Evolutionary conservation across 2,113 vertebrate genomes (phyloP), one percentile per base, ranked within the genome.

Genomic region (Microcebus lehilahytsara): DNA sequence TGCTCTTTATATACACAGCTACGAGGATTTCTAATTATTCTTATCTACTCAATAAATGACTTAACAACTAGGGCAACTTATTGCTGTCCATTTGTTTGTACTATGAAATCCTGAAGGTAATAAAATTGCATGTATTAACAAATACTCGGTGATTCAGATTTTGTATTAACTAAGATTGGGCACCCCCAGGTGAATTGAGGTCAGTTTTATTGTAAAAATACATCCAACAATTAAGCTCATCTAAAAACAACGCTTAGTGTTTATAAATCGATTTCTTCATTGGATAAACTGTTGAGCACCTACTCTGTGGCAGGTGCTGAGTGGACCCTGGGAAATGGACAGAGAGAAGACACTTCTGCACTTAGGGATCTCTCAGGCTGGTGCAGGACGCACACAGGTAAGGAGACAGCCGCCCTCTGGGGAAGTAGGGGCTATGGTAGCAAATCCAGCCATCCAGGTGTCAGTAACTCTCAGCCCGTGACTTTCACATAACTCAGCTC

Each of bases 1-100:
- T 77, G n/a, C 9, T 16, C 14, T 84, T 72, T 69, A 37, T 27
- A 32, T 49, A 58, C 25, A 53, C 62, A 95, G 66, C 11, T 30
- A 42, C 34, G 58, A 53, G 42, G 75, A 95, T 79, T 93, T 97
- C 58, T 87, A 91, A 93, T 97, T 91, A 86, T 89, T 86, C 86
- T 95, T 97, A 90, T 96, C 89, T 93, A 80, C 49, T 86, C 42
- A 74, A 19, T 86, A 74, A 69, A 89, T 74, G 67, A 94, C 14
- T 87, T 85, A 95, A 89, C 83, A 92, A 62, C 56, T 51, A 17
- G 84, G 69, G 25, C 64, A 84, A 53, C 60, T 92, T 84, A 92
- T 16, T 96, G 74, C n/a, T 84, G 40, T 75, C 69, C 78, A 32
- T 74, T 87, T 85, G 53, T 85, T 91, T 84, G 6, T 72, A 46